Base-by-base conservation (phyloP, 2,797 vertebrate species). In the Myoxocephalus aenaeus region DNA sequence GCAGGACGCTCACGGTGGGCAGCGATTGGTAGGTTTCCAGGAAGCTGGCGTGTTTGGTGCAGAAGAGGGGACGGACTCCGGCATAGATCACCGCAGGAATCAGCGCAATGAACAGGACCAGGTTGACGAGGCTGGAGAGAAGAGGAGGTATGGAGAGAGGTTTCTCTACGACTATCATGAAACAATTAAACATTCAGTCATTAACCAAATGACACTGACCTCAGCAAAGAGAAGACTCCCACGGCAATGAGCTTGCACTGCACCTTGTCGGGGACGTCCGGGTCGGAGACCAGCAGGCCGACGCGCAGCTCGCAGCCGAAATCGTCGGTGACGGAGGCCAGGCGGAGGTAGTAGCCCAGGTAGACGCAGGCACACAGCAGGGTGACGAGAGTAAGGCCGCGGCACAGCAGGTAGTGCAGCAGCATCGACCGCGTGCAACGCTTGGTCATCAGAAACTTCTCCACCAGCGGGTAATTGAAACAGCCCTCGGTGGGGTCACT, bases 231-330 rank as follows among this genome's bases (percentile, higher is more conserved):
- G 93, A 99, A 99, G 87, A 99, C 92, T 32, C 98, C 97, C 11
- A 98, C 97, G 0, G 98, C 95, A n/a, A 99, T 94, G 67, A 99
- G 96, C 70, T 99, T 99, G 83, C 98, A 99, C 91, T 98, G 97
- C 77, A 99, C 83, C 51, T 76, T 88, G 0, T 96, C 92, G 0
- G 98, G 98, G 50, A 99, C 73, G 0, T 73, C n/a, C 2, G 94
- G 95, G 90, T 98, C 96, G 0, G 95, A 95, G 36, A 75, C 79
- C 1, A 99, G 93, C 65, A 98, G 94, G 1, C 98, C 98, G 0
- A 96, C 95, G 4, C 97, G 96, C 88, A 99, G 96, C 74, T 76
- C 82, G 86, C 98, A 99, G 58, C 90, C 86, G 42, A 99, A 99
- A 82, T 98, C 96, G 3, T 99, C 98, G 0, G 95, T 97, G 79